phyloP scores from a whole-genome alignment of 2,888 invertebrate species.

The Drosophila planitibia region DNA sequence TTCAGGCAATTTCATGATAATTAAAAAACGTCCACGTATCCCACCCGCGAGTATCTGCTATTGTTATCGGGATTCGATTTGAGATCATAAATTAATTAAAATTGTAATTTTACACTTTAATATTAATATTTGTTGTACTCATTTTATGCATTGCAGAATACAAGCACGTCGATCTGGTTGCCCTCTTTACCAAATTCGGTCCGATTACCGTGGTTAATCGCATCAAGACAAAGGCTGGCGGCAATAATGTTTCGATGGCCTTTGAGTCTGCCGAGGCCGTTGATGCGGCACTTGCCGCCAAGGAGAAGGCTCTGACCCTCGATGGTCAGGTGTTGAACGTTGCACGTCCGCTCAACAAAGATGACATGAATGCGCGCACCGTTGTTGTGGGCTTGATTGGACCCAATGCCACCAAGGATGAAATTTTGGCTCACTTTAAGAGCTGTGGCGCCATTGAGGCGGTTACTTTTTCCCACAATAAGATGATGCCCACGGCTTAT shows the following conservation, averaged over 20 bases:
- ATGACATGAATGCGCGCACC: constrained; percentile 34
- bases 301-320: constrained; percentile 55
- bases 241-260: constrained; percentile 49
- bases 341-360: neutral
- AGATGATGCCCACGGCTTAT: constrained; percentile 48
- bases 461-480: constrained; percentile 48
- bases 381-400: constrained; percentile 58
- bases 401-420: constrained; percentile 42
- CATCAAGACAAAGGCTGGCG: constrained; percentile 38
- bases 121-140: neutral
- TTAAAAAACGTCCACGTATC: neutral
- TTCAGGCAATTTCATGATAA: too few species aligned
- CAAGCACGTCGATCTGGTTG: constrained; percentile 64
- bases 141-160: constrained; percentile 49
- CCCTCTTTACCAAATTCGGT: constrained; percentile 74
- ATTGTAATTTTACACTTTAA: neutral
- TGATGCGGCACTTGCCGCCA: constrained; percentile 61
- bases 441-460: constrained; percentile 65
- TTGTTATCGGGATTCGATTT: neutral
- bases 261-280: constrained; percentile 63
- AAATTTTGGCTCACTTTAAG: constrained; percentile 57
- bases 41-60: neutral
- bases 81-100: neutral
- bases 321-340: constrained; percentile 41
- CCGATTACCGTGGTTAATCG: constrained; percentile 48